Base-by-base conservation (phyloP, 2,113 vertebrate species). In the Phycodurus eques region DNA sequence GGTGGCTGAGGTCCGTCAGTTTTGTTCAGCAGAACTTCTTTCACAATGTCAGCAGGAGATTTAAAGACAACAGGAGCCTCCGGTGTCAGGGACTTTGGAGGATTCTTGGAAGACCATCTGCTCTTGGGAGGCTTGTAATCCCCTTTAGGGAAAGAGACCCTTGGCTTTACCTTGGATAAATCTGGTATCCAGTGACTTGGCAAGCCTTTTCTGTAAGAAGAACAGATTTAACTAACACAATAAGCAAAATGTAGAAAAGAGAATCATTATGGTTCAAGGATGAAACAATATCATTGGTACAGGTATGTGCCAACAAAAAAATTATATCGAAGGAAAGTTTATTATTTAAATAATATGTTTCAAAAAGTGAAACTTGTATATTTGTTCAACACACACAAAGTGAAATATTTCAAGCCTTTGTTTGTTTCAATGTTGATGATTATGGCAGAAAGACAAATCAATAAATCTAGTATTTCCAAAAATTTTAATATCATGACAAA, bases 161-260 rank as follows among this genome's bases (percentile, higher is more conserved):
- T 84, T 0, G 97, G 92, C 70, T 93, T 91, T 79, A 99, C 95
- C 85, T 95, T 95, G 66, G 97, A 97, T 73, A 98, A 94, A 86
- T 98, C 96, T 0, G 95, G 96, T 9, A 92, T 90, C 0, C 91
- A 91, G 82, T 94, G 91, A 85, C 90, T 94, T 74, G 94, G 89
- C 53, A 51, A 83, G 3, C 92, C 91, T 47, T 83, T 95, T 54
- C 77, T 95, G 76, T 6, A 77, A 78, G 70, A 7, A 53, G 1
- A 71, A 73, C 7, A 56, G 5, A 20, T 5, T 67, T 51, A 17
- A 66, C 5, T 17, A 19, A 13, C 39, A 51, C 22, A 63, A 54
- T 11, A 47, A 4, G 20, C 53, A 54, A n/a, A 54, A 8, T 54
- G 19, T n/a, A 54, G 53, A n/a, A 54, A 54, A 54, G 53, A n/a